Percentiles rank a stretch among this genome's conserved stretches.
Evolutionary conservation across 2,113 vertebrate species (phyloP).

Genomic region (Neogobius melanostomus): DNA sequence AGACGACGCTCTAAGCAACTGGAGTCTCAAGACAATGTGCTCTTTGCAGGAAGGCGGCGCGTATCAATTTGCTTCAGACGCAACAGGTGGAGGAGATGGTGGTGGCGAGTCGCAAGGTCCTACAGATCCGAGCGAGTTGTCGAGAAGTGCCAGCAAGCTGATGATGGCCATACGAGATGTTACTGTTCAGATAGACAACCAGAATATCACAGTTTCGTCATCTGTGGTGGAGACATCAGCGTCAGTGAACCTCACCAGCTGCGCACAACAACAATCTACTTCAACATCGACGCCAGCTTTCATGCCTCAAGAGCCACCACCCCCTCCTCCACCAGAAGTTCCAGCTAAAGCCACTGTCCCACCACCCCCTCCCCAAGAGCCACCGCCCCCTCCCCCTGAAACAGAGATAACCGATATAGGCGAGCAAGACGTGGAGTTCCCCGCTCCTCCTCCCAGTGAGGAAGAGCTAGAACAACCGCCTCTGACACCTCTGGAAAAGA

Average conservation of each 20-base stretch:
- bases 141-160: constrained; percentile 88
- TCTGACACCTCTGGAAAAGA: constrained; percentile 67
- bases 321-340: constrained; percentile 41
- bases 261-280: constrained; percentile 72
- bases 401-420: constrained; percentile 40
- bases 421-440: constrained; percentile 71
- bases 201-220: constrained; percentile 93
- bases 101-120: constrained; percentile 53
- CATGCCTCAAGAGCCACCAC: constrained; percentile 11
- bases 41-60: constrained; percentile 89
- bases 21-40: constrained; percentile 98
- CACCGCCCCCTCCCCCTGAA: constrained; percentile 60
- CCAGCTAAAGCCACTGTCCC: constrained; percentile 48
- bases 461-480: constrained; percentile 67
- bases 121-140: constrained; percentile 75
- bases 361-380: constrained; percentile 62
- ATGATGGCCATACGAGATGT: constrained; percentile 99
- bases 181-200: constrained; percentile 93
- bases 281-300: constrained; percentile 24
- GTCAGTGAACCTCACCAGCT: constrained; percentile 89
- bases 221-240: constrained; percentile 83
- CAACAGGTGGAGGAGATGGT: constrained; percentile 36
- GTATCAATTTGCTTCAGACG: constrained; percentile 87
- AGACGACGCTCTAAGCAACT: constrained; percentile 95
- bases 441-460: constrained; percentile 73